phyloP scores from a whole-genome alignment of 2,888 invertebrate species.

The Candidula unifasciata region DNA sequence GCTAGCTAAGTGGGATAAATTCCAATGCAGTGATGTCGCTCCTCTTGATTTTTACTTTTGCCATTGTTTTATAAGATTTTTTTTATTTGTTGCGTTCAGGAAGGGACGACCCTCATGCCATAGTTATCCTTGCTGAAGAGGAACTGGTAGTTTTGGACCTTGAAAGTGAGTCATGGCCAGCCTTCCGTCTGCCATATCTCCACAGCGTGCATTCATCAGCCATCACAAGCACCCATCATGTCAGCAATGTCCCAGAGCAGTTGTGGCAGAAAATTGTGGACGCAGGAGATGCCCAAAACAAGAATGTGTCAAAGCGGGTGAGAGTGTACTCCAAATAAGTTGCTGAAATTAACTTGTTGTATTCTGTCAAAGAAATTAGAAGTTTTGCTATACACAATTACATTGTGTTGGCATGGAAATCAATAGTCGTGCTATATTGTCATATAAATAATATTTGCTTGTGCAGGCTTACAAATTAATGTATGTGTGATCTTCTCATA shows the following conservation, averaged over 20 bases:
- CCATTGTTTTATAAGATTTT: too few species aligned
- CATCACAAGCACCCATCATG: conserved; percentile 85
- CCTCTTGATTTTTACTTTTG: too few species aligned
- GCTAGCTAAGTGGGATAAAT: too few species aligned
- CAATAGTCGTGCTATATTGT: too few species aligned
- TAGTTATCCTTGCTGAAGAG: conserved; percentile 94
- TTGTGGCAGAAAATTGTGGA: conserved; percentile 79
- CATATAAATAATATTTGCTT: too few species aligned
- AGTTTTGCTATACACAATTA: too few species aligned
- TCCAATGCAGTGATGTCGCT: too few species aligned
- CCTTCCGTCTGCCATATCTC: conserved; percentile 86
- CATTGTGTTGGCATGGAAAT: too few species aligned
- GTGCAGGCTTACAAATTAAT: too few species aligned
- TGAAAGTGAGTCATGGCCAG: conserved; percentile 88
- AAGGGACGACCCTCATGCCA: conserved; percentile 79
- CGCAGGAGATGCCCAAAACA: conserved; percentile 73
- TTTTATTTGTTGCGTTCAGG: conserved; percentile 58
- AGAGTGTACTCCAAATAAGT: not conserved
- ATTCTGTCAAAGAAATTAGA: too few species aligned
- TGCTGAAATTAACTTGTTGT: too few species aligned
- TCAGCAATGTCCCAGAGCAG: conserved; percentile 83
- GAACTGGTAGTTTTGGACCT: conserved; percentile 96
- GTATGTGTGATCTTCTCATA: too few species aligned
- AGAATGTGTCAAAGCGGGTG: conserved; percentile 68
- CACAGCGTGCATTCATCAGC: conserved; percentile 93